These are phyloP conservation scores for Drosophila infuscata DNA, from an alignment of 2,888 invertebrate species.

Conservation along the genomic window DNA sequence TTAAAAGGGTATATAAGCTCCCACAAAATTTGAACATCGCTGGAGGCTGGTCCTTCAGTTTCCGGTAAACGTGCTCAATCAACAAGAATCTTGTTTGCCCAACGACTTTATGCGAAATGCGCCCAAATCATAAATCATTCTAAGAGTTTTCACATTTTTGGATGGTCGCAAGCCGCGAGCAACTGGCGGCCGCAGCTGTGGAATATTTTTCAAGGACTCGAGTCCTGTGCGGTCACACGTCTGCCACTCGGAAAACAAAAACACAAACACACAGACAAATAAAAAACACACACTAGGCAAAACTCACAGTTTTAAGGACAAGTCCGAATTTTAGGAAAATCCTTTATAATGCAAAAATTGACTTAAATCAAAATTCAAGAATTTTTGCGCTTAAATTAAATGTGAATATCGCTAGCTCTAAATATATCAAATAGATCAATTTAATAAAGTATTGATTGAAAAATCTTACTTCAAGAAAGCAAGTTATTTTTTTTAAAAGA, in stretches of 20 bases:
- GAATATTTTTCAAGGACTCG: constrained; percentile 57
- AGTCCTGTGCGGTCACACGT: constrained; percentile 17
- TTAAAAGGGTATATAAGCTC: neutral
- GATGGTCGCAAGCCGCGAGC: constrained; percentile 1
- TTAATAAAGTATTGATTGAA: neutral
- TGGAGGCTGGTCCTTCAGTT: constrained; percentile 28
- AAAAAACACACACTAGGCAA: neutral
- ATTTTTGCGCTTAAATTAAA: neutral
- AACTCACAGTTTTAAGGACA: neutral
- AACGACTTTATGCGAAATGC: constrained; percentile 28
- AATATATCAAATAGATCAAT: neutral
- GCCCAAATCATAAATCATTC: constrained; percentile 41
- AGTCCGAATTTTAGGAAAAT: neutral
- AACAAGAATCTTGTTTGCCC: constrained; percentile 27
- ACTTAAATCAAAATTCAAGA: neutral
- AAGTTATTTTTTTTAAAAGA: neutral
- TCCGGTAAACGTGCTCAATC: constrained; percentile 55
- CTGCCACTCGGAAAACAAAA: constrained; percentile 25
- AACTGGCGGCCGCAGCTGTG: constrained; percentile 37
- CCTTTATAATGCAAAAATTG: neutral
- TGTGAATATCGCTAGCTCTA: neutral
- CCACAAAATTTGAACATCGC: constrained; percentile 22
- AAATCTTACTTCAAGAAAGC: neutral
- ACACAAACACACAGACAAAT: constrained; percentile 18
- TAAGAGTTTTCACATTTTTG: constrained; percentile 37